Evolutionary conservation across 1,140 invertebrate genomes (phyloP).

Genomic region (Steinernema feltiae): DNA sequence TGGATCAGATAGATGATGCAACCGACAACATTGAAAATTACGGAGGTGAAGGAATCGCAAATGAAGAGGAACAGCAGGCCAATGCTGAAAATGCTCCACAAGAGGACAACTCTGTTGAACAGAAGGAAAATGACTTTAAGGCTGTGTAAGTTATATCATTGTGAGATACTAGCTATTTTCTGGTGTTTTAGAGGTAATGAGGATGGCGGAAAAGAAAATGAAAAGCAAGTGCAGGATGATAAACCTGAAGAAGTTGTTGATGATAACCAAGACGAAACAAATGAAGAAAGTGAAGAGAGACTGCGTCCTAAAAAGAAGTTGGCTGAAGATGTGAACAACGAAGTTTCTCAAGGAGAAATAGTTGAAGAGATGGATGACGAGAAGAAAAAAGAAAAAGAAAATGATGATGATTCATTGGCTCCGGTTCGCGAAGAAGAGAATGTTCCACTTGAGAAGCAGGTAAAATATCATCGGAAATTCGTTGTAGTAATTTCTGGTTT

Average conservation of each 20-base stretch:
- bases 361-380: conserved; percentile 35
- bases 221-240: conserved; percentile 42
- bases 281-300: conserved; percentile 40
- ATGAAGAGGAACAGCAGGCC: conserved; percentile 18
- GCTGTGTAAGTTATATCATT: neutral
- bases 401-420: conserved; percentile 24
- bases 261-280: conserved; percentile 34
- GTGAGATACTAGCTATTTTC: neutral
- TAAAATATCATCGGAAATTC: neutral
- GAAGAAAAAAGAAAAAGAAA: conserved; percentile 31
- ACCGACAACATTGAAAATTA: conserved; percentile 29
- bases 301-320: conserved; percentile 25
- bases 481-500: neutral
- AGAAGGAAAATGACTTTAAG: neutral
- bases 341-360: conserved; percentile 57
- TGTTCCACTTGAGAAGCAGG: neutral
- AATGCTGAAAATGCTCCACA: neutral
- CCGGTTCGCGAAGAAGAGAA: conserved; percentile 1
- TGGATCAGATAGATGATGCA: conserved; percentile 20
- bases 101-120: conserved; percentile 12
- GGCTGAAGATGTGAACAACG: conserved; percentile 39
- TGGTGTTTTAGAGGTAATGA: neutral
- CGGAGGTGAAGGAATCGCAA: neutral
- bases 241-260: conserved; percentile 38
- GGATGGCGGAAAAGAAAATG: conserved; percentile 21